Evolutionary conservation across 2,888 invertebrate species (phyloP).

Genomic region (Oegoconia quadripuncta): DNA sequence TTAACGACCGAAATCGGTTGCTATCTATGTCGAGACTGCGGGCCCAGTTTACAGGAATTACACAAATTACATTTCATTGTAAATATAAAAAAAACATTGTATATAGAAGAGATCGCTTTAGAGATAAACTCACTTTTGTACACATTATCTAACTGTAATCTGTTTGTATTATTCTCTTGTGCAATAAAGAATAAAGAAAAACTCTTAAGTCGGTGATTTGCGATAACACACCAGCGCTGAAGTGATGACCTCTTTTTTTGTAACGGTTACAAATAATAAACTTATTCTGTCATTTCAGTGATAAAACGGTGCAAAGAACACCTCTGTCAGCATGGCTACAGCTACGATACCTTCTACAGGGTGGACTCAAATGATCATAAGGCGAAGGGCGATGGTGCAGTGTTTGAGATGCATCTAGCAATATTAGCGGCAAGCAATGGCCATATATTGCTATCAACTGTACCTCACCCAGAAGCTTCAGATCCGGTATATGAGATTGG

Average conservation of each 20-base stretch:
- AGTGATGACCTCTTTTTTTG: not conserved
- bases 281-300: constrained; percentile 39
- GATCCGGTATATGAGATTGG: constrained; percentile 85
- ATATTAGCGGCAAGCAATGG: constrained; percentile 84
- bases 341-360: constrained; percentile 78
- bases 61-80: too few relatives aligned
- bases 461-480: constrained; percentile 48
- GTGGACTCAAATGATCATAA: constrained; percentile 46
- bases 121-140: too few relatives aligned
- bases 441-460: constrained; percentile 82
- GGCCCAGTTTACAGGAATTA: too few relatives aligned
- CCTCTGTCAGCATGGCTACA: constrained; percentile 74
- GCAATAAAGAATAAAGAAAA: too few relatives aligned
- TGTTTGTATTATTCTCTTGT: not conserved
- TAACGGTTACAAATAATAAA: not conserved
- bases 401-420: constrained; percentile 82
- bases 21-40: too few relatives aligned
- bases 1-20: too few relatives aligned
- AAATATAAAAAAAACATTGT: too few relatives aligned
- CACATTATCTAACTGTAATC: too few relatives aligned
- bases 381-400: constrained; percentile 28
- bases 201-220: too few relatives aligned
- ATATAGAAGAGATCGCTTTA: too few relatives aligned
- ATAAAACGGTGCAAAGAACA: constrained; percentile 75
- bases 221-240: too few relatives aligned